Conservation (phyloP, 1,140 invertebrate species). For the Argopecten irradians region DNA sequence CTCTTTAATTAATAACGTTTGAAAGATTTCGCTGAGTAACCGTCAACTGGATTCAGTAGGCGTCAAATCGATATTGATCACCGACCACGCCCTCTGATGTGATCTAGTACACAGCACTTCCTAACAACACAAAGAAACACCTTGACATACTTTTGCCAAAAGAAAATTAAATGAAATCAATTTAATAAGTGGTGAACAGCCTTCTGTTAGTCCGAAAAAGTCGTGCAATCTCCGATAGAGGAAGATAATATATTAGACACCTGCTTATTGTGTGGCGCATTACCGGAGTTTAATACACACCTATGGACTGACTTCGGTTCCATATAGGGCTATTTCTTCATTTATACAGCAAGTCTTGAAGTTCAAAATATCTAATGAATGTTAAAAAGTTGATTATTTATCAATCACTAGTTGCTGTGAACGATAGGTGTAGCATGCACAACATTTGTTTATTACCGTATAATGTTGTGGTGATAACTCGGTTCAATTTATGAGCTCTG, state of each 20-base stretch:
- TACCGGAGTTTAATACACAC: too few relatives aligned
- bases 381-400: too few relatives aligned
- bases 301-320: too few relatives aligned
- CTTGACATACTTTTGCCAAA: neutral
- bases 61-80: neutral
- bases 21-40: neutral
- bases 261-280: neutral
- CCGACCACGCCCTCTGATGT: neutral
- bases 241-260: neutral
- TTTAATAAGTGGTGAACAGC: neutral
- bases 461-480: too few relatives aligned
- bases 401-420: too few relatives aligned
- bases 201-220: neutral
- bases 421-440: too few relatives aligned
- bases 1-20: neutral
- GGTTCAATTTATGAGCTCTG: too few relatives aligned
- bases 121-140: neutral
- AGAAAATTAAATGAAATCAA: neutral
- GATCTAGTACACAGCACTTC: neutral
- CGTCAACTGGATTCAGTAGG: neutral
- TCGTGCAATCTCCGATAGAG: neutral
- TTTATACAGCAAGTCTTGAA: too few relatives aligned
- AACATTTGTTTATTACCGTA: too few relatives aligned
- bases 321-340: too few relatives aligned
- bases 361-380: too few relatives aligned